Base-by-base conservation (phyloP, 1,140 invertebrate genomes). In the Drosophila bipectinata region DNA sequence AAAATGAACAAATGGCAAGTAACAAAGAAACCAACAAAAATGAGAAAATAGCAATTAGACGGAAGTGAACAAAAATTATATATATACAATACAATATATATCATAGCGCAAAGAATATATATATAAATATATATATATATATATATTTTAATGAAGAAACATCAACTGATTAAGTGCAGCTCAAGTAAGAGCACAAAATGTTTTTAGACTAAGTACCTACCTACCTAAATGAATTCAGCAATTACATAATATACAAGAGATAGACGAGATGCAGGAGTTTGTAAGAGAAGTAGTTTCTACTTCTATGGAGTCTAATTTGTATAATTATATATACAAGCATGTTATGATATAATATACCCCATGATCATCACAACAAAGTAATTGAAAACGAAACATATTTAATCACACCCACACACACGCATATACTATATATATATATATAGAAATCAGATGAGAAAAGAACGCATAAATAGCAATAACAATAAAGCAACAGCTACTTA, bases 401-500 rank as follows among this genome's bases (percentile, higher is more conserved):
- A 83, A 83, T 56, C 45, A 79, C 54, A 72, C 39, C 45, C 44
- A 51, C 21, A 54, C 48, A 61, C 69, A 75, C 47, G 60, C 51
- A 79, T 54, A 79, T 61, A 73, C 58, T 55, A 74, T 64, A 74
- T 53, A 60, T 74, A 73, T 73, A 53, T 49, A 68, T 59, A 55
- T 61, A 49, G 48, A 67, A 51, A 75, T 68, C 47, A 60, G 30
- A 55, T 51, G 55, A 59, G 51, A 72, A 79, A 63, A 69, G 59
- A 59, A 77, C 77, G 62, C 77, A 83, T 71, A 77, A 72, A 71
- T 77, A 77, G 73, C 64, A 77, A 77, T 77, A 82, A 82, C 67
- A 87, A 87, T 87, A 87, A 87, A 87, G 82, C 82, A 87, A 87
- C 82, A 88, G 82, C 83, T 87, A 88, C 83, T 87, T 87, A 87